Conservation (phyloP, 2,888 invertebrate species). For the Machimus atricapillus region DNA sequence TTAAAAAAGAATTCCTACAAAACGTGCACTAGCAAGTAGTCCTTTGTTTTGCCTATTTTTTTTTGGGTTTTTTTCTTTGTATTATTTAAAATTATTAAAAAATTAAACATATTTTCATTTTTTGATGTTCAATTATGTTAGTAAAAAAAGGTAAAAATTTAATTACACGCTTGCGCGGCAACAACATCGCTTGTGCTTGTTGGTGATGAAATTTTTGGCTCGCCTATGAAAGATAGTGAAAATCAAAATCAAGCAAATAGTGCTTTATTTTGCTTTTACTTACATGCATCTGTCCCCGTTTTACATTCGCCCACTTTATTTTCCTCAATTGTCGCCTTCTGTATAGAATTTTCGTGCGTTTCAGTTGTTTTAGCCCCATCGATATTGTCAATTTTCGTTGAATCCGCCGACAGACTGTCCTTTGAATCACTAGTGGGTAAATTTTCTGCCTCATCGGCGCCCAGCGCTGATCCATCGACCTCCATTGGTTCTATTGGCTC, state of each 20-base stretch:
- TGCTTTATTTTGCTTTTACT: neutral
- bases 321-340: constrained; percentile 50
- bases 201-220: constrained; percentile 58
- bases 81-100: constrained; percentile 34
- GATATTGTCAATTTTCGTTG: neutral
- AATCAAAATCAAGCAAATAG: neutral
- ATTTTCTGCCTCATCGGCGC: neutral
- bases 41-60: neutral
- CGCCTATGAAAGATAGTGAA: constrained; percentile 52
- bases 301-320: constrained; percentile 40
- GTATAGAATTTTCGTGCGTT: constrained; percentile 47
- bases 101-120: constrained; percentile 19
- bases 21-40: neutral
- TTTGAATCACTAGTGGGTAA: neutral
- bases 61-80: neutral
- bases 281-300: constrained; percentile 43
- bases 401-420: neutral
- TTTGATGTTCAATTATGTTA: constrained; percentile 21
- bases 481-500: constrained; percentile 57
- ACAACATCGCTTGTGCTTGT: constrained; percentile 49
- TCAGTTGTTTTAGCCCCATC: constrained; percentile 3
- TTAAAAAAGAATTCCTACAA: constrained; percentile 6
- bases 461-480: constrained; percentile 52
- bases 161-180: constrained; percentile 47
- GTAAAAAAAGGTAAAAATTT: constrained; percentile 40